These are phyloP conservation scores for Polydrusus cervinus DNA, from an alignment of 2,888 invertebrate species.

Conservation along the genomic window DNA sequence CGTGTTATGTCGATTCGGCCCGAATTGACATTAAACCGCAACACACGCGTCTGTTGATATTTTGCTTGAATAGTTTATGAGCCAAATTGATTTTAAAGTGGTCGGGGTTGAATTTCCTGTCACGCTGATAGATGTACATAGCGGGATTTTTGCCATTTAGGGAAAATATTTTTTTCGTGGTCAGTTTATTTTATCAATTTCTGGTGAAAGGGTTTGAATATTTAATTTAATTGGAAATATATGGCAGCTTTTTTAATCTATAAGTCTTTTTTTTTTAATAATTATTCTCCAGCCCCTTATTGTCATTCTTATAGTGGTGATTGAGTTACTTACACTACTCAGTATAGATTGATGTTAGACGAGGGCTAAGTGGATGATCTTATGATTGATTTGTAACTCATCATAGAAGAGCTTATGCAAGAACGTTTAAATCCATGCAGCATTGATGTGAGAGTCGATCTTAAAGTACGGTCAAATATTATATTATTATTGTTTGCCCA, in stretches of 20 bases:
- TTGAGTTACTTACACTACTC: too few species aligned
- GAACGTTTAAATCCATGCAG: too few species aligned
- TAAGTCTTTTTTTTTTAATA: too few species aligned
- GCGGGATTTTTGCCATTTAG: slow-evolving; percentile 32
- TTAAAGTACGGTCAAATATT: too few species aligned
- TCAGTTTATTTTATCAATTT: slow-evolving; percentile 22
- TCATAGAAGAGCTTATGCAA: too few species aligned
- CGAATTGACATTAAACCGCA: slow-evolving; percentile 65
- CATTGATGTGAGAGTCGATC: too few species aligned
- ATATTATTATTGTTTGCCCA: too few species aligned
- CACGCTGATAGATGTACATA: slow-evolving; percentile 34
- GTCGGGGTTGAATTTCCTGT: slow-evolving; percentile 46
- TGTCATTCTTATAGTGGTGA: too few species aligned
- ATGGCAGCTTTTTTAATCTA: not conserved
- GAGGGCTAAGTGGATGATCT: too few species aligned
- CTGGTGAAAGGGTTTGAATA: slow-evolving; percentile 14
- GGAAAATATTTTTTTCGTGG: slow-evolving; percentile 30
- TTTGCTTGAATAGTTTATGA: slow-evolving; percentile 64
- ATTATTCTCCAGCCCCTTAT: not conserved
- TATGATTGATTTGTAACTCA: too few species aligned
- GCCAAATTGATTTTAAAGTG: slow-evolving; percentile 53
- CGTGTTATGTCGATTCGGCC: slow-evolving; percentile 66
- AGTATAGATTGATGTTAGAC: too few species aligned
- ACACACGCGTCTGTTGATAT: slow-evolving; percentile 63
- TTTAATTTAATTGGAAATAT: slow-evolving; percentile 16